Conservation (phyloP, 2,113 vertebrate species). For the Notarius lentiginosus region DNA sequence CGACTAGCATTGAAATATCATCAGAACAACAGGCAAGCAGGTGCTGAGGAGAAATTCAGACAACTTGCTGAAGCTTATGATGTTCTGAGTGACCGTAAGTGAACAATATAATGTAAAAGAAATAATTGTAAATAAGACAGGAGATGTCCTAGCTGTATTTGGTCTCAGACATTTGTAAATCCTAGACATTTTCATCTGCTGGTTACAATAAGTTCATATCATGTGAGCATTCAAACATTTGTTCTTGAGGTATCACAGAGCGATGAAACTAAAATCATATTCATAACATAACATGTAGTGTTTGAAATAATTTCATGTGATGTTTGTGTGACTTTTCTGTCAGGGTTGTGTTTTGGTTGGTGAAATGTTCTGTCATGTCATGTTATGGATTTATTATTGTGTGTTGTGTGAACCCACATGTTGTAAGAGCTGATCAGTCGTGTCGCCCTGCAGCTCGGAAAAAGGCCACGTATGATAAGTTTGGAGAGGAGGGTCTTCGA, state of each 20-base stretch:
- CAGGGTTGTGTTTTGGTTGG: not conserved
- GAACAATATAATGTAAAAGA: not conserved
- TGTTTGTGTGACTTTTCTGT: not conserved
- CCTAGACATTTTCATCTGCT: too few species aligned
- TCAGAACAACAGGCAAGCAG: slow-evolving; percentile 65
- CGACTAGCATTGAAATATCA: slow-evolving; percentile 84
- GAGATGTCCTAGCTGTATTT: too few species aligned
- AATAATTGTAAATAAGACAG: too few species aligned
- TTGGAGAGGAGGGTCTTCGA: slow-evolving; percentile 90
- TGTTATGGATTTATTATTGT: not conserved
- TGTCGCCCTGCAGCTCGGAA: slow-evolving; percentile 73
- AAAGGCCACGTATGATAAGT: slow-evolving; percentile 91
- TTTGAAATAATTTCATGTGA: not conserved
- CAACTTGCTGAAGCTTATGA: slow-evolving; percentile 89
- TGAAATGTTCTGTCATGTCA: not conserved
- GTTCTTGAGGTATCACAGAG: not conserved
- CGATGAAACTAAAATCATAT: not conserved
- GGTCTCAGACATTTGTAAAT: too few species aligned
- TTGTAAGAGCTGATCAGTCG: not conserved
- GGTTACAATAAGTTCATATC: too few species aligned
- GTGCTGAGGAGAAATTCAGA: slow-evolving; percentile 71
- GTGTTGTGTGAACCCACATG: not conserved
- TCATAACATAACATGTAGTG: not conserved
- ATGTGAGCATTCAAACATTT: not conserved
- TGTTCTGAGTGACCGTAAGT: slow-evolving; percentile 91